Percentiles rank a stretch among this genome's conserved stretches.
Evolutionary conservation across 2,888 invertebrate species (phyloP).

Genomic region (Stenotaenia linearis): DNA sequence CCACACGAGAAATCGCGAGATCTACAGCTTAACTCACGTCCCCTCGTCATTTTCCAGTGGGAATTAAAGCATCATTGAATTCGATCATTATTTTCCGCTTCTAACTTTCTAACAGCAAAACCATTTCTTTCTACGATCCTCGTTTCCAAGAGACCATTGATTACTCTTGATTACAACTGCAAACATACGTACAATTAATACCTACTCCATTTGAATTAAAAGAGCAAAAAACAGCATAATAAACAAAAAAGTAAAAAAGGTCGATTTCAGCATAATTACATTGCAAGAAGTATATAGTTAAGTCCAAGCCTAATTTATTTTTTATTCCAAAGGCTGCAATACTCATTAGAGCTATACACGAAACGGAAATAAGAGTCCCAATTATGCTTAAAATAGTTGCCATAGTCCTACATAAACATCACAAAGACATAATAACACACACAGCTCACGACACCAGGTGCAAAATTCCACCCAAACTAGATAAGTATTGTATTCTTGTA

Average conservation of each 20-base stretch:
- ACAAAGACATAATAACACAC: not conserved
- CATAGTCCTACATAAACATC: not conserved
- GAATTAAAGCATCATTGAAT: too few relatives aligned
- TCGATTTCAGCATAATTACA: not conserved
- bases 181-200: too few relatives aligned
- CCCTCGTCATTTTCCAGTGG: too few relatives aligned
- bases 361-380: not conserved
- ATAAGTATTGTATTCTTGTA: not conserved
- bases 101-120: too few relatives aligned
- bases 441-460: not conserved
- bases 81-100: too few relatives aligned
- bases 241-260: not conserved
- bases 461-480: not conserved
- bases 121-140: too few relatives aligned
- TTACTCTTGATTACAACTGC: too few relatives aligned
- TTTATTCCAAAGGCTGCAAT: not conserved
- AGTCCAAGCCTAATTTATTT: not conserved
- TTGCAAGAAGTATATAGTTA: not conserved
- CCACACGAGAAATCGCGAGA: too few relatives aligned
- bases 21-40: too few relatives aligned
- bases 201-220: not conserved
- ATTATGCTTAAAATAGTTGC: conserved; percentile 20
- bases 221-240: not conserved
- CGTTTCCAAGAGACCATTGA: too few relatives aligned
- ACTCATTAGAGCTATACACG: not conserved